Conservation (phyloP, 2,113 vertebrate genomes). For the Paratilapia polleni region DNA sequence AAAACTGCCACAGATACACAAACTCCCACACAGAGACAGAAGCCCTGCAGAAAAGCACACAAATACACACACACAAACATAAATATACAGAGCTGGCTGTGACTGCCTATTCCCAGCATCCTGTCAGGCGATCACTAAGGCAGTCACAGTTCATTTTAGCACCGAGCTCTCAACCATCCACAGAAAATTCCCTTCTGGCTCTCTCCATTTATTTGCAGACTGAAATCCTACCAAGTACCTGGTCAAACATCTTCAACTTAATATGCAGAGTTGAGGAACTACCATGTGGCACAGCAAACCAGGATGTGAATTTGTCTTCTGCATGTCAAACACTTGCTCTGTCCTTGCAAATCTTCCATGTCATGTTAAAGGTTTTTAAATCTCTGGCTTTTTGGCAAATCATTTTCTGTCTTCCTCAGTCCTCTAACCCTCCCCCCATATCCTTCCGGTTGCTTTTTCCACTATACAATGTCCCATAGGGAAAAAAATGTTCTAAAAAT, state of each 20-base stretch:
- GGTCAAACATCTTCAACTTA: slow-evolving; percentile 3
- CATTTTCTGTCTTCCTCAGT: neutral
- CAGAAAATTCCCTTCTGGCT: neutral
- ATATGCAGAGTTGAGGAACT: neutral
- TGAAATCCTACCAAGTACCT: neutral
- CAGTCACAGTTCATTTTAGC: slow-evolving; percentile 48
- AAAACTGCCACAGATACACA: slow-evolving; percentile 31
- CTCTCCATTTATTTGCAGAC: slow-evolving; percentile 25
- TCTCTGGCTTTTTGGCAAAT: slow-evolving; percentile 6
- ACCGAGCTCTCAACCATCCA: slow-evolving; percentile 4
- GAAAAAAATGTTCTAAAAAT: slow-evolving; percentile 51
- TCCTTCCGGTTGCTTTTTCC: slow-evolving; percentile 34
- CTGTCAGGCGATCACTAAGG: slow-evolving; percentile 58
- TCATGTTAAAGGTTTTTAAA: slow-evolving; percentile 2
- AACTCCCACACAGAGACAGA: slow-evolving; percentile 56
- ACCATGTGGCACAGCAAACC: neutral
- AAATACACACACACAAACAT: slow-evolving; percentile 27
- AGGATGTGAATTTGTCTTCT: neutral
- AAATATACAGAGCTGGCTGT: slow-evolving; percentile 45
- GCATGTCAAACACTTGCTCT: neutral
- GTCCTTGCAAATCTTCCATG: neutral
- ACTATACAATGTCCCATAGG: slow-evolving; percentile 4
- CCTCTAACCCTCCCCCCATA: neutral
- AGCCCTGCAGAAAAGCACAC: slow-evolving; percentile 48
- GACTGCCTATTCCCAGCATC: slow-evolving; percentile 60